Evolutionary conservation across 2,797 vertebrate genomes (phyloP), one percentile per base, ranked within the genome.

Genomic region (Champsocephalus esox): DNA sequence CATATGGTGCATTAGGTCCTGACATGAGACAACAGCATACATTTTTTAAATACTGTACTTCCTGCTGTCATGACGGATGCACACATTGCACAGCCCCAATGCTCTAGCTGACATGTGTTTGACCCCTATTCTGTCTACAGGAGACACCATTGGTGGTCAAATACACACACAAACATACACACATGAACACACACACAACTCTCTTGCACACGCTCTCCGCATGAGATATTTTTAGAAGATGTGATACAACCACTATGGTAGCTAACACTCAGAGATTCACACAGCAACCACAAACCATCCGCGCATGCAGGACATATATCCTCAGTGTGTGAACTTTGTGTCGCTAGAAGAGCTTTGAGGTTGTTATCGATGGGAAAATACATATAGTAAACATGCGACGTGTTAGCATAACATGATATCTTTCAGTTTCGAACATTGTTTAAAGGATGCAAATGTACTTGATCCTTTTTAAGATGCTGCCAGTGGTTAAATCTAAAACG

Each of bases 241-340:
- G 73, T 56, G 73, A 89, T 88, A 81, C 61, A 81, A 78, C 79
- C 83, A 32, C 77, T 57, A 78, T 69, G 86, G 78, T 83, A 77
- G 79, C 82, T 79, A 80, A 80, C 64, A 54, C 80, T 86, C 70
- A 75, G 82, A 86, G 87, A 92, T 89, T 92, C 90, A 89, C 88
- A 90, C 87, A 92, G 84, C 76, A 82, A 93, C 91, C 91, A 63
- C 87, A 90, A 90, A 95, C 88, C 92, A 84, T 88, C 77, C 70
- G 76, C 83, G 85, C 77, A 81, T 66, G 75, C 70, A 75, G 68
- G 67, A n/a, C 41, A 63, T 58, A 73, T 76, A 80, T 67, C 69
- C 61, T 55, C 16, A 0, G 16, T 71, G 71, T 70, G 63, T 57
- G 58, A 81, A 73, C 67, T 49, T 54, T 45, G 32, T 46, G 50